These are phyloP conservation scores for Tragelaphus imberbis DNA, from an alignment of 2,113 vertebrate genomes.

Conservation along the genomic window DNA sequence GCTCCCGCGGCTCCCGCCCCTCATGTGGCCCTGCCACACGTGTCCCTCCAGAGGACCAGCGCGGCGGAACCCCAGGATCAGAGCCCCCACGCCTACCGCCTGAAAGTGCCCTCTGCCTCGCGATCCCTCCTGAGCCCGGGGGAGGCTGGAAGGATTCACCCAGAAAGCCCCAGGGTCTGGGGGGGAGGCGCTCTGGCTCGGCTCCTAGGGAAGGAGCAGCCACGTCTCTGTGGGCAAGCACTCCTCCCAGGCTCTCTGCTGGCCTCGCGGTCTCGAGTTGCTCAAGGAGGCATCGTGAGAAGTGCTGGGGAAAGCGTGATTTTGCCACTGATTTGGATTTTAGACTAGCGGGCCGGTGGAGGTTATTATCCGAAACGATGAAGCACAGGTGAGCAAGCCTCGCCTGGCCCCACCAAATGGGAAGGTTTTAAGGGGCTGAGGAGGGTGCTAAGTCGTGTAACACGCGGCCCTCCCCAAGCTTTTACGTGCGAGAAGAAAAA, in stretches of 20 bases:
- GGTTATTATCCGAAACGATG: not conserved
- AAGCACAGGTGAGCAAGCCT: not conserved
- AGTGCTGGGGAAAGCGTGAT: fast-evolving
- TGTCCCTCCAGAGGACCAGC: not conserved
- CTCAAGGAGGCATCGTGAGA: fast-evolving
- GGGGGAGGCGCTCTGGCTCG: not conserved
- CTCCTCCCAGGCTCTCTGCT: not conserved
- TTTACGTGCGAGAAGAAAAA: not conserved
- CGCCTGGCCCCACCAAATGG: not conserved
- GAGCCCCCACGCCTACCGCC: fast-evolving
- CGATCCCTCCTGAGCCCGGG: not conserved
- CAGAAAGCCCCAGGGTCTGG: not conserved
- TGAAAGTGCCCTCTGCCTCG: fast-evolving
- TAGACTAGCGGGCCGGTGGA: not conserved
- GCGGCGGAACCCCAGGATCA: not conserved
- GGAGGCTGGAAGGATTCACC: not conserved
- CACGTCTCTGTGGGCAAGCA: fast-evolving
- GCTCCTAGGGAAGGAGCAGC: not conserved
- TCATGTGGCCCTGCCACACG: fast-evolving
- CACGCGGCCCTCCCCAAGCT: fast-evolving
- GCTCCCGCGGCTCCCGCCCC: fast-evolving
- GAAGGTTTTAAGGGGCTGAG: not conserved
- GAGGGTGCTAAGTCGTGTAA: fast-evolving
- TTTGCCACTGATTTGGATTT: not conserved
- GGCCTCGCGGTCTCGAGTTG: not conserved